Percentiles rank a stretch among this genome's conserved stretches.
These are phyloP conservation scores for Iphiclides podalirius DNA, from an alignment of 2,888 invertebrate species.

Conservation along the genomic window DNA sequence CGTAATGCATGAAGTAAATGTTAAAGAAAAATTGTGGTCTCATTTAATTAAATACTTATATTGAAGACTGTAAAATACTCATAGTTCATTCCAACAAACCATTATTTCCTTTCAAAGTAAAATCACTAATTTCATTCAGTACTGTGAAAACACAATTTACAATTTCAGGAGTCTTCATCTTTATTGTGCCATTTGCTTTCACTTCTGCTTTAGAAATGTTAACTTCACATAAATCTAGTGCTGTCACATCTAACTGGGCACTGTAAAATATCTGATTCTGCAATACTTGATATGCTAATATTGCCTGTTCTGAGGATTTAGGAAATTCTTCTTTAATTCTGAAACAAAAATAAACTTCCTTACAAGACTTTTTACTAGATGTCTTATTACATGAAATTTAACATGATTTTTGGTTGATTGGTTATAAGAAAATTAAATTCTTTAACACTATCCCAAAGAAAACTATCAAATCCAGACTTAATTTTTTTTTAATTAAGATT, in stretches of 20 bases:
- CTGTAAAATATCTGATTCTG: conserved; percentile 61
- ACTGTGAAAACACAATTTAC: conserved; percentile 62
- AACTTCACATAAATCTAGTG: conserved; percentile 56
- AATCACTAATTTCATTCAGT: conserved; percentile 51
- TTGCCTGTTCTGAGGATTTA: conserved; percentile 46
- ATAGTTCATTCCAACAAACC: no score
- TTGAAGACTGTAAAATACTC: no score
- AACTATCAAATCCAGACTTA: no score
- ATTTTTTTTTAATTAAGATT: no score
- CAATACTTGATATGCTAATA: conserved; percentile 52
- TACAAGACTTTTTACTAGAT: not conserved
- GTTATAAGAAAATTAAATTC: no score
- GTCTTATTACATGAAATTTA: not conserved
- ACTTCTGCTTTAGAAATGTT: conserved; percentile 59
- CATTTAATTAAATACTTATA: conserved; percentile 28
- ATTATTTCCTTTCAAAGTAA: no score
- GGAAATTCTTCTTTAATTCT: conserved; percentile 51
- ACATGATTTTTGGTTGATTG: no score
- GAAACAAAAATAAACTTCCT: conserved; percentile 33
- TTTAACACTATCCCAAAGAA: no score
- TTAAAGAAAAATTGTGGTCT: conserved; percentile 52
- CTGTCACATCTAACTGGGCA: conserved; percentile 52
- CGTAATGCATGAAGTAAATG: conserved; percentile 79
- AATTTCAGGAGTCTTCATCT: conserved; percentile 65
- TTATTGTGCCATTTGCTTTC: conserved; percentile 56